Percentiles rank a stretch among this genome's conserved stretches.
These are phyloP conservation scores for Paedocypris sp. DNA, from an alignment of 2,113 vertebrate species.

Conservation along the genomic window DNA sequence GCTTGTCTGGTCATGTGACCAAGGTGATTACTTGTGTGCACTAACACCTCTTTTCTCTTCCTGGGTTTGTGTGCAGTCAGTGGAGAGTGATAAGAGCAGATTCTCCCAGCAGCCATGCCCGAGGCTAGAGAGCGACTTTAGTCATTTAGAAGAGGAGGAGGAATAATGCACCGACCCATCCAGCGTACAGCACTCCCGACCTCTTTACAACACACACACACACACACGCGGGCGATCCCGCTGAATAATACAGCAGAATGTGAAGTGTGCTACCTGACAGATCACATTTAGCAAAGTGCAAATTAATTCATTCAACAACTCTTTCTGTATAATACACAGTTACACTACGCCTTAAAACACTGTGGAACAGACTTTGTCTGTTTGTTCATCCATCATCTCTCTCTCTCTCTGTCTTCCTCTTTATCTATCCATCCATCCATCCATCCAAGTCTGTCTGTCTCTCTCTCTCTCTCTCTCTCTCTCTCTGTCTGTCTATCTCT, in stretches of 20 bases:
- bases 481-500: no score
- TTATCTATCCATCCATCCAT: no score
- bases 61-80: constrained; percentile 47
- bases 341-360: neutral
- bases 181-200: constrained; percentile 8
- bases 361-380: no score
- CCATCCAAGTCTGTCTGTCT: no score
- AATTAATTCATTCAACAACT: neutral
- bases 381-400: no score
- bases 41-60: constrained; percentile 17
- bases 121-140: constrained; percentile 56
- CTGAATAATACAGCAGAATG: neutral
- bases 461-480: no score
- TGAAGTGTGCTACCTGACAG: neutral
- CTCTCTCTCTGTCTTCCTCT: no score
- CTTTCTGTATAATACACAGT: neutral
- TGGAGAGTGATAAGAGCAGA: constrained; percentile 52
- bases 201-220: neutral
- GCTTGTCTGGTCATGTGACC: constrained; percentile 2
- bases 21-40: constrained; percentile 14
- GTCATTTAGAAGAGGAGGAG: constrained; percentile 36
- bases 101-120: constrained; percentile 46
- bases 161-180: constrained; percentile 22
- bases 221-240: neutral
- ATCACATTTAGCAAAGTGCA: neutral